These are phyloP conservation scores for Dioctria rufipes DNA, from an alignment of 2,888 invertebrate genomes.

Conservation along the genomic window DNA sequence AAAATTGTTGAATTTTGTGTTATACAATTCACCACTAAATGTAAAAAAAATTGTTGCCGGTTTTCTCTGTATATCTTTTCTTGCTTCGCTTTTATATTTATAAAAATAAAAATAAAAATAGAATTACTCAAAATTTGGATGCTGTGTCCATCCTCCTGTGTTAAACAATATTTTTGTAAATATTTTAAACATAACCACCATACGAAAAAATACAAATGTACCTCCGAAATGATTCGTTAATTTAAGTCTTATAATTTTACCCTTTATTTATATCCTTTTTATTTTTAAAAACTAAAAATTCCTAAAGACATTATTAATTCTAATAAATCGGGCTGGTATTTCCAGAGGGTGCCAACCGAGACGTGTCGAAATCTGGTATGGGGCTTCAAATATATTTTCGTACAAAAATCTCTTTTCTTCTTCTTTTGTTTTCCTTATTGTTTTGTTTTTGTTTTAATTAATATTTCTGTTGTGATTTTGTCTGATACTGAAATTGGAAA, in stretches of 20 bases:
- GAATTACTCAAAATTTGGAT: too few relatives aligned
- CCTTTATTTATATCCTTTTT: too few relatives aligned
- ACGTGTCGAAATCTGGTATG: slow-evolving; percentile 72
- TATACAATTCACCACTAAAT: too few relatives aligned
- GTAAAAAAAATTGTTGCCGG: too few relatives aligned
- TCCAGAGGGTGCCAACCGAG: slow-evolving; percentile 69
- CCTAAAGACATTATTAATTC: slow-evolving; percentile 15
- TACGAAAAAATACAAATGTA: background rate
- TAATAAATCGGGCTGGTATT: slow-evolving; percentile 57
- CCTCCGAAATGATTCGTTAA: background rate
- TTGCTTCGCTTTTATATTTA: too few relatives aligned
- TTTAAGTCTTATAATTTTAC: too few relatives aligned
- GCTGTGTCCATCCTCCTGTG: too few relatives aligned
- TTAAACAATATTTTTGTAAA: too few relatives aligned
- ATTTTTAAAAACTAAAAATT: slow-evolving; percentile 7
- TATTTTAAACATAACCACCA: too few relatives aligned
- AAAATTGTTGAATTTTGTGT: too few relatives aligned
- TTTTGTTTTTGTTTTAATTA: slow-evolving; percentile 38
- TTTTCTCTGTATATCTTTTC: too few relatives aligned
- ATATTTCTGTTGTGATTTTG: slow-evolving; percentile 36
- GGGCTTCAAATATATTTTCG: slow-evolving; percentile 64
- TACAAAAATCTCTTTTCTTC: slow-evolving; percentile 26
- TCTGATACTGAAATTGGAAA: slow-evolving; percentile 8
- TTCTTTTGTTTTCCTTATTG: slow-evolving; percentile 1
- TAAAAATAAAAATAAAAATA: too few relatives aligned